Percentiles rank a stretch among this genome's conserved stretches.
phyloP scores from a whole-genome alignment of 2,113 vertebrate genomes.

The Oncorhynchus masou region DNA sequence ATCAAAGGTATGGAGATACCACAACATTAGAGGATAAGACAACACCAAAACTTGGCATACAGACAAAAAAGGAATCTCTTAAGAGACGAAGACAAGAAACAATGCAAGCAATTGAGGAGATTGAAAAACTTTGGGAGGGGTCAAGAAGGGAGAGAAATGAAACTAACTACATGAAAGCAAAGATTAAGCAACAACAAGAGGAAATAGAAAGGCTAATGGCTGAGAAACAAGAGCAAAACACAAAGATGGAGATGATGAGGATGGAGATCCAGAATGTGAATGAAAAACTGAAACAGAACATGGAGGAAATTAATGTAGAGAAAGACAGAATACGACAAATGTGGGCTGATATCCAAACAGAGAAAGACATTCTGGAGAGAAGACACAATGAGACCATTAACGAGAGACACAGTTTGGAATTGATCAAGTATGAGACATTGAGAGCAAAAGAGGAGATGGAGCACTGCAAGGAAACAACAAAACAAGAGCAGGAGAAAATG shows the following conservation, averaged over 20 bases:
- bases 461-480: constrained; percentile 8
- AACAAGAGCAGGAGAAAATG: constrained; percentile 29
- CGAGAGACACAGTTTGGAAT: constrained; percentile 41
- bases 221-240: constrained; percentile 47
- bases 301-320: constrained; percentile 44
- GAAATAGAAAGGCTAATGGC: constrained; percentile 45
- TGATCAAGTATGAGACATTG: constrained; percentile 22
- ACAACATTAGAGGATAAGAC: constrained; percentile 27
- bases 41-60: constrained; percentile 14
- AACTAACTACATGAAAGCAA: constrained; percentile 41
- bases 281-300: constrained; percentile 38
- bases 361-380: constrained; percentile 45
- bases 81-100: constrained; percentile 49
- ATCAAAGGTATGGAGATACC: constrained; percentile 27
- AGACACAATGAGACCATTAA: constrained; percentile 35
- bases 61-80: constrained; percentile 47
- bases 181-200: constrained; percentile 48
- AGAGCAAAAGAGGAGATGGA: constrained; percentile 34
- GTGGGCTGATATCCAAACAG: constrained; percentile 42
- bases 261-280: constrained; percentile 36
- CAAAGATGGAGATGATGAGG: constrained; percentile 38
- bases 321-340: constrained; percentile 51
- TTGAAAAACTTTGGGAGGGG: constrained; percentile 52
- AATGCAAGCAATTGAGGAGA: constrained; percentile 49
- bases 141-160: constrained; percentile 47